phyloP scores from a whole-genome alignment of 2,113 vertebrate genomes.

The Forbesichthys agassizii region DNA sequence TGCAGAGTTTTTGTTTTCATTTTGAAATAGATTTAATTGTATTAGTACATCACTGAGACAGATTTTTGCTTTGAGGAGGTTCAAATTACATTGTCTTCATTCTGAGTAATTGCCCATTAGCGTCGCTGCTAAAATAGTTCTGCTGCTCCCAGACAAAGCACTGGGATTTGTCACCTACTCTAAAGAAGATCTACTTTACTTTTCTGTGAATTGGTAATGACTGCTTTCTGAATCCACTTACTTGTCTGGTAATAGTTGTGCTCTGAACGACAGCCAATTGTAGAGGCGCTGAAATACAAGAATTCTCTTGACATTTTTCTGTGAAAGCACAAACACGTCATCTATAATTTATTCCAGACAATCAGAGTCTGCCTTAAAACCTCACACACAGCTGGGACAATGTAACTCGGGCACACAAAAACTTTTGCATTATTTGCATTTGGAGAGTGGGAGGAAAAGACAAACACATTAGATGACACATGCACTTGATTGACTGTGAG shows the following conservation, averaged over 20 bases:
- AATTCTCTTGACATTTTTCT: constrained; percentile 49
- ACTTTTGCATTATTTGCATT: constrained; percentile 60
- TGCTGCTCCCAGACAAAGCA: not conserved
- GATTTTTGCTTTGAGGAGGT: too few relatives aligned
- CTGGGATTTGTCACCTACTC: not conserved
- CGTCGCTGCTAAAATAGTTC: not conserved
- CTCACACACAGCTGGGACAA: constrained; percentile 41
- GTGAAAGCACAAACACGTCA: constrained; percentile 37
- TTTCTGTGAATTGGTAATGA: constrained; percentile 2
- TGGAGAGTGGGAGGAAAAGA: constrained; percentile 59
- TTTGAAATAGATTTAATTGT: not conserved
- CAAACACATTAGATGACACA: constrained; percentile 63
- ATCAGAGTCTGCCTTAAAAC: constrained; percentile 38
- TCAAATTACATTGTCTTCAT: too few relatives aligned
- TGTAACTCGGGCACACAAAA: constrained; percentile 39
- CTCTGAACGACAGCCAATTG: not conserved
- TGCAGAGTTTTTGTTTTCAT: not conserved
- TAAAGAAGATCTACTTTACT: not conserved
- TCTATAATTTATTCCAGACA: constrained; percentile 51
- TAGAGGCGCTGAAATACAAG: constrained; percentile 35
- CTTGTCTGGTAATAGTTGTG: not conserved
- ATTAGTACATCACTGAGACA: too few relatives aligned
- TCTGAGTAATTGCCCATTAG: too few relatives aligned
- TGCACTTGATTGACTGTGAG: constrained; percentile 53
- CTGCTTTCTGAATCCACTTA: not conserved